These are phyloP conservation scores for Coendou prehensilis DNA, from an alignment of 2,797 vertebrate genomes.

Conservation along the genomic window DNA sequence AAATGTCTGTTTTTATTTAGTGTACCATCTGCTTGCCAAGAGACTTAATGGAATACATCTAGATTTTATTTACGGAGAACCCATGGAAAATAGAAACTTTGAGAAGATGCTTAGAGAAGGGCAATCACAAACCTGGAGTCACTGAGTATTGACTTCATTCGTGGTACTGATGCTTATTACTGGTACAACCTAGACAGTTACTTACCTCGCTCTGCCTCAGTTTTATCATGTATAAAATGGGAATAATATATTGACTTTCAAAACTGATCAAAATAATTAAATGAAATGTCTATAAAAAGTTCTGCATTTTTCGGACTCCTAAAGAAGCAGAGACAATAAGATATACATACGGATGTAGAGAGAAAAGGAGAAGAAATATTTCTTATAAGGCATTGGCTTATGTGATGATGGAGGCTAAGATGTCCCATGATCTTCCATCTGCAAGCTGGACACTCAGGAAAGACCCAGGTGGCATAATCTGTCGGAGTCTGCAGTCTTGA, in stretches of 20 bases:
- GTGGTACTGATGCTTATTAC: background rate
- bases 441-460: background rate
- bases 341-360: background rate
- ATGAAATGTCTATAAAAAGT: background rate
- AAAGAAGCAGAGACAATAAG: background rate
- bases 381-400: background rate
- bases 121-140: conserved; percentile 19
- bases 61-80: background rate
- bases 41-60: background rate
- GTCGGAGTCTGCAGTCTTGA: background rate
- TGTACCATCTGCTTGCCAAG: conserved; percentile 49
- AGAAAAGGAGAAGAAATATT: background rate
- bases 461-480: background rate
- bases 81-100: conserved; percentile 5
- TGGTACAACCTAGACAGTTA: background rate
- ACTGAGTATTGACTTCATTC: background rate
- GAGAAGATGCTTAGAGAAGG: background rate
- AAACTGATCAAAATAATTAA: conserved; percentile 19
- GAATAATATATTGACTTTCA: background rate
- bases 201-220: background rate
- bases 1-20: conserved; percentile 69
- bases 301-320: background rate
- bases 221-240: background rate
- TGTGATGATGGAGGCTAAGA: background rate
- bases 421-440: background rate